Percentiles rank a stretch among this genome's conserved stretches.
These are phyloP conservation scores for Boleophthalmus pectinirostris DNA, from an alignment of 2,113 vertebrate genomes.

Conservation along the genomic window DNA sequence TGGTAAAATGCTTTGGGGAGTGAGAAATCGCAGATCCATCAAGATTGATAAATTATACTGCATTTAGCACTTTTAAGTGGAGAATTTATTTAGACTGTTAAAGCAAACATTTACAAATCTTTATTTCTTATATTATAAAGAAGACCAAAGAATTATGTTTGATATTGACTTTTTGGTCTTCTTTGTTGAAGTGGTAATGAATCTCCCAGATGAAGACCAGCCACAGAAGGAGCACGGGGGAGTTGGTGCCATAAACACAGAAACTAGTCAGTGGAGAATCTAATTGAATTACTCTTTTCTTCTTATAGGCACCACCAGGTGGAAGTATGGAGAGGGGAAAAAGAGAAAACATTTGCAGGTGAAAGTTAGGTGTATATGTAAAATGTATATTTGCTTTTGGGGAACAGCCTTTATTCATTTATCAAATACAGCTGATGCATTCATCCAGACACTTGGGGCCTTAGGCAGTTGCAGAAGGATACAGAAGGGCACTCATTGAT, in stretches of 20 bases:
- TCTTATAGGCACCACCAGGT: constrained; percentile 49
- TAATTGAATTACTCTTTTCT: constrained; percentile 62
- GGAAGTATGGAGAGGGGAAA: constrained; percentile 10
- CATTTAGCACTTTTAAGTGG: background rate
- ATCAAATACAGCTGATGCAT: background rate
- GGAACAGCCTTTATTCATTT: background rate
- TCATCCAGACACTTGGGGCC: too few relatives aligned
- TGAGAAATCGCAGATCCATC: constrained; percentile 24
- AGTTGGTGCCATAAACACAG: too few relatives aligned
- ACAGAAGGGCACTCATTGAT: background rate
- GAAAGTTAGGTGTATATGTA: constrained; percentile 23
- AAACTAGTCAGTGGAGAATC: constrained; percentile 28
- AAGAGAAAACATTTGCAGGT: constrained; percentile 11
- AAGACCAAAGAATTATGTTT: constrained; percentile 48
- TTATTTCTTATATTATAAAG: constrained; percentile 25
- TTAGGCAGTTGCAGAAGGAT: too few relatives aligned
- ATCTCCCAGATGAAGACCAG: constrained; percentile 58
- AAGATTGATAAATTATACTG: constrained; percentile 16
- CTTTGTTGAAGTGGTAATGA: constrained; percentile 47
- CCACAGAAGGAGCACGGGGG: constrained; percentile 43
- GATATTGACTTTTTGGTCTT: constrained; percentile 9
- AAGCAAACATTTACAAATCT: background rate
- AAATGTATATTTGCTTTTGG: constrained; percentile 16
- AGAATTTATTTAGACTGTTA: constrained; percentile 3
- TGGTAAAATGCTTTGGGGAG: constrained; percentile 30